Evolutionary conservation across 2,113 vertebrate species (phyloP).

Genomic region (Nettapus auritus): DNA sequence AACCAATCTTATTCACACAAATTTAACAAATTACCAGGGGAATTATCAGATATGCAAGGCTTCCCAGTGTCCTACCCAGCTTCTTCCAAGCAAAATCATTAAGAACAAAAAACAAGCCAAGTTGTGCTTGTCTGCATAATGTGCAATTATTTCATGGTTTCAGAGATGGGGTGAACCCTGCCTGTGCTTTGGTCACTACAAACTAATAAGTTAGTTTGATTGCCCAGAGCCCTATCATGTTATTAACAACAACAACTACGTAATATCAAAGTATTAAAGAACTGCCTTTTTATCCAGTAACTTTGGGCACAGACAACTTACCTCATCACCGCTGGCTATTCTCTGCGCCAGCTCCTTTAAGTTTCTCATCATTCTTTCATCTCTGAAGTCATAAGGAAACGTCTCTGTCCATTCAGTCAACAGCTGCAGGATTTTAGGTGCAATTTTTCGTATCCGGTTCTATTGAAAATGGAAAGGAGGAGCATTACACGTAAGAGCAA

Average conservation of each 20-base stretch:
- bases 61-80: not conserved
- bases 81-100: not conserved
- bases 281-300: not conserved
- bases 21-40: rapidly evolving
- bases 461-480: slow-evolving; percentile 43
- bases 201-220: not conserved
- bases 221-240: not conserved
- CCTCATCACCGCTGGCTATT: slow-evolving; percentile 87
- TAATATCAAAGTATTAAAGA: not conserved
- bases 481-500: not conserved
- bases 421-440: slow-evolving; percentile 91
- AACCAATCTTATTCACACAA: not conserved
- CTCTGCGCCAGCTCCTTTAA: slow-evolving; percentile 89
- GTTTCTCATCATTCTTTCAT: slow-evolving; percentile 93
- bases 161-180: not conserved
- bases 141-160: not conserved
- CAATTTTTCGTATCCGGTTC: slow-evolving; percentile 84
- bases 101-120: not conserved
- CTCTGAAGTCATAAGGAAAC: slow-evolving; percentile 92
- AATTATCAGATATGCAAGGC: not conserved
- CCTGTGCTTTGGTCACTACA: not conserved
- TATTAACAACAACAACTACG: not conserved
- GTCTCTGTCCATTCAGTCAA: slow-evolving; percentile 94
- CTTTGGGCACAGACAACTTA: slow-evolving; percentile 60
- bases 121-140: not conserved